Percentiles rank a stretch among this genome's conserved stretches.
Evolutionary conservation across 1,140 invertebrate genomes (phyloP).

Genomic region (Drosophila jambulina): DNA sequence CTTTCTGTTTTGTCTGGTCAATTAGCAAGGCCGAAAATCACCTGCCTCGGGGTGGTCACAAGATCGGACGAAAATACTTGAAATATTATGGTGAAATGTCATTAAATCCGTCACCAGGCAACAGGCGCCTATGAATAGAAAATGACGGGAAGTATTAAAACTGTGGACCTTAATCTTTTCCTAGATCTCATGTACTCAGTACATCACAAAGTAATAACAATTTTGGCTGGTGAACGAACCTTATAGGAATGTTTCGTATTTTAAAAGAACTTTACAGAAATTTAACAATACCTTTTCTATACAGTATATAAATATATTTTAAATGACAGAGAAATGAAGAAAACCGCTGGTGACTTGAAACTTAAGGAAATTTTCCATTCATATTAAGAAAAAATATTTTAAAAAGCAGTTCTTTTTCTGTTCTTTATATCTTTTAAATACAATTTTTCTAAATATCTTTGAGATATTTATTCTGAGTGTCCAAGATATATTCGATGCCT

Average conservation of each 20-base stretch:
- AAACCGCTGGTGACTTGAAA: background rate
- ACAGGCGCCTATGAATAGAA: constrained; percentile 23
- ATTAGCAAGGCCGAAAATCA: constrained; percentile 63
- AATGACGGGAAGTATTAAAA: constrained; percentile 9
- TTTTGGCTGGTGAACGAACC: background rate
- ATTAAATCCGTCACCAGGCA: constrained; percentile 32
- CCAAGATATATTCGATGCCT: constrained; percentile 12
- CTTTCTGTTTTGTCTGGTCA: constrained; percentile 26
- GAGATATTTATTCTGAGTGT: background rate
- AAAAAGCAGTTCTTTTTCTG: background rate
- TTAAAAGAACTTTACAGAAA: background rate
- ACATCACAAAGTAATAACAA: background rate
- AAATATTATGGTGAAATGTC: constrained; percentile 38
- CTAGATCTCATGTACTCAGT: background rate
- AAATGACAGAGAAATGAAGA: background rate
- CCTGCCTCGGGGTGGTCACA: constrained; percentile 61
- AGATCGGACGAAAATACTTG: constrained; percentile 46
- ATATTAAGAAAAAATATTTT: background rate
- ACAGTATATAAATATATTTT: too few species aligned
- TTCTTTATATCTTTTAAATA: background rate
- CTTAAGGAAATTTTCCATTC: background rate
- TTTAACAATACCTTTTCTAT: background rate
- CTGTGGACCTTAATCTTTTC: background rate
- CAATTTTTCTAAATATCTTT: background rate
- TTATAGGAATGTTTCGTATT: background rate